Base-by-base conservation (phyloP, 2,888 invertebrate species). In the Scaptomyza reducta region DNA sequence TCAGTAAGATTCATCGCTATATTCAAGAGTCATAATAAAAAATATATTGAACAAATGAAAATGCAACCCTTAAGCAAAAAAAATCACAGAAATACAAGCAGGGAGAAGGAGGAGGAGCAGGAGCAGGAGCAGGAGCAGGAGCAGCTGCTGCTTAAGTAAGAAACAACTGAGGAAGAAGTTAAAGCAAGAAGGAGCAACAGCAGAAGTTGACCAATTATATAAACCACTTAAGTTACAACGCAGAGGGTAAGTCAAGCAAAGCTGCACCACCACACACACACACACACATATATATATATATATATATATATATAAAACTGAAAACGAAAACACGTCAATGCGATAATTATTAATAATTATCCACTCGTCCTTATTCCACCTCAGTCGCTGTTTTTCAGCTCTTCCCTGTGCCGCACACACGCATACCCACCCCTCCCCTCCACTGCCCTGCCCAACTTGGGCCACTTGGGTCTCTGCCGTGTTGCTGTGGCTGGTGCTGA, bases 281-380 rank as follows among this genome's bases (percentile, higher is more conserved):
- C 46, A 45, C 54, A 47, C 51, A 25, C 54, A 45, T 27, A 27
- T 9, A 27, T 7, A 72, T 22, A 22, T 22, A 22, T 22, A 56
- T 57, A 69, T 56, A 72, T 6, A 58, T 57, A 67, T 56, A 73
- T 6, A 78, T 66, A 70, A 74, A 75, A 83, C 66, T 66, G 75
- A 87, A 83, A 82, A 80, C 73, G 87, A 80, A 87, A 83, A 88
- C 85, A 88, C 88, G 88, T 84, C 89, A 88, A 84, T 87, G 88
- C 86, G 83, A 85, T 85, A 85, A 85, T 85, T 85, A 89, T 85
- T 85, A 85, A 85, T 85, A 85, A 85, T 85, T 89, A 85, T 85
- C 87, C 84, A 85, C 84, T 88, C 87, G 85, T 87, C 85, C 88
- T 88, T 80, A 81, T 84, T 87, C 71, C 58, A 57, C 59, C 59